Evolutionary conservation across 2,797 vertebrate species (phyloP), one percentile per base, ranked within the genome.

Genomic region (Pipistrellus kuhlii): DNA sequence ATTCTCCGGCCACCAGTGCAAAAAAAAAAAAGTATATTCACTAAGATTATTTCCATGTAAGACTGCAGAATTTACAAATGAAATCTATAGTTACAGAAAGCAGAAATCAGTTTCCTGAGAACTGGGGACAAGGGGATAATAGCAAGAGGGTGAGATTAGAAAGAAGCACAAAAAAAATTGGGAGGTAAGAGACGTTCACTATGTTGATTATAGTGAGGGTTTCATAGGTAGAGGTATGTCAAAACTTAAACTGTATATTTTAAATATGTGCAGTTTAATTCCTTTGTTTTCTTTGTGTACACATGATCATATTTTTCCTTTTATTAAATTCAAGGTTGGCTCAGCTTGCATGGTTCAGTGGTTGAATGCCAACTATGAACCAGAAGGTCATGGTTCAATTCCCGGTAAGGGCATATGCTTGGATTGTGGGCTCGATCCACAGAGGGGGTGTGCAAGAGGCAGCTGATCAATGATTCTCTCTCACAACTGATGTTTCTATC

Each of bases 41-140:
- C 14, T n/a, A 81, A n/a, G 62, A 85, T 76, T 80, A 5, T 53
- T 73, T 81, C 55, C 80, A 90, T 5, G 53, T 73, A 76, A 88
- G 87, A 85, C 32, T 87, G 41, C 44, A 85, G 25, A 91, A 94
- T 95, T 94, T n/a, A 53, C 44, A 91, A 94, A 95, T 64, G 18
- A 44, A 91, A 83, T 51, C 23, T 46, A 83, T 8, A 88, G 3
- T 83, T 41, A 81, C 4, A 84, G 38, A 95, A 76, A 84, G 6
- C 20, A 76, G 46, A 87, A 91, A 88, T 20, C 21, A 25, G 18
- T 13, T 90, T n/a, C 13, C 62, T 94, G 75, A 38, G 51, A 86
- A 64, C 23, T 84, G 53, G 38, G 27, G 17, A 25, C 51, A 71
- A 77, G 5, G 8, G 17, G 71, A 3, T 59, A 80, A 85, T 25